Evolutionary conservation across 2,888 invertebrate genomes (phyloP), one percentile per base, ranked within the genome.

Genomic region (Tiphia femorata): DNA sequence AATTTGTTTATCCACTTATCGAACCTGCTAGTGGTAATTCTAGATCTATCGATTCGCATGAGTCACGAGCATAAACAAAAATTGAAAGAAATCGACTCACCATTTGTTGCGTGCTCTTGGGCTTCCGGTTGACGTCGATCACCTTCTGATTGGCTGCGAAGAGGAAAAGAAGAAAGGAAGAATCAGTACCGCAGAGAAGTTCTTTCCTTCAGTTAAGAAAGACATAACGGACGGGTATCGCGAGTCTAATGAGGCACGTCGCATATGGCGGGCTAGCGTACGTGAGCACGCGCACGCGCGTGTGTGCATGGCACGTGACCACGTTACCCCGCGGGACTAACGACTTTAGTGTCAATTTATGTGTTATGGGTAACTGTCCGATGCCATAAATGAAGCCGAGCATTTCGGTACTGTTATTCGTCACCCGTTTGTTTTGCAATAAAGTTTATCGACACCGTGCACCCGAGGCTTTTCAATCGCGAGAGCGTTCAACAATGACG

Each of bases 61-160:
- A 27, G 27, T 7, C 20, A 47, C 14, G 38, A n/a, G 8, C 27
- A 10, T 7, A 27, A 27, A 7, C 27, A 10, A 27, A 10, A 7
- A 27, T 27, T 5, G n/a, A n/a, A n/a, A n/a, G n/a, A n/a, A n/a
- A n/a, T n/a, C n/a, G 14, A 87, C 93, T 91, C 81, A 96, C 96
- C 96, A 96, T 96, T 90, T 96, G 96, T 79, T 93, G 89, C 35
- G 94, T 91, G 77, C 90, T 94, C 82, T 94, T 92, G 21, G 97
- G 96, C 85, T 96, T 96, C 74, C 93, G 88, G 81, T 92, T 88
- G 64, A 91, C 86, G 83, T 91, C 90, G 58, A 91, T 91, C 76
- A 94, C 92, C 85, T 92, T 93, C 76, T 90, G 90, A 81, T 88
- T 89, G 47, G 90, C 91, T 91, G 33, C 33, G 58, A 3, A 68